phyloP scores from a whole-genome alignment of 2,797 vertebrate species.

The Naso thynnoides region DNA sequence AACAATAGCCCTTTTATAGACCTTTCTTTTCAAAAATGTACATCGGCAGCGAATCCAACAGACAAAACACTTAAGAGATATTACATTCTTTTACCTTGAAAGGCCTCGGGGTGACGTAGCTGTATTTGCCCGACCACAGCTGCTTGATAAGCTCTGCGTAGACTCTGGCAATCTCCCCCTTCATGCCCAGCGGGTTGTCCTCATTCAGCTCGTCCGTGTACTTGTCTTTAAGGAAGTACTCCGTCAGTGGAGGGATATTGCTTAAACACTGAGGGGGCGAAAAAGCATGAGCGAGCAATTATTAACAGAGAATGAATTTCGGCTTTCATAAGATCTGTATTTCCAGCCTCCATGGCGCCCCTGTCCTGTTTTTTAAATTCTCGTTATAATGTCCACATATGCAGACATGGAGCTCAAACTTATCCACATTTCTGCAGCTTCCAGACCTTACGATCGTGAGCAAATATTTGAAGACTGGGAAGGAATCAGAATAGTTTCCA shows the following conservation, averaged over 20 bases:
- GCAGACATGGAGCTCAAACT: neutral
- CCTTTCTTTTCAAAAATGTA: neutral
- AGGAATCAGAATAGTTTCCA: neutral
- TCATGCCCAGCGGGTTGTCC: conserved; percentile 99
- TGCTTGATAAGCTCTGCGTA: conserved; percentile 97
- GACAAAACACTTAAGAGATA: neutral
- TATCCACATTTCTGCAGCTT: neutral
- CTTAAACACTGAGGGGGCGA: conserved; percentile 91
- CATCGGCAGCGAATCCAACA: neutral
- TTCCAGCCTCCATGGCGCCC: neutral
- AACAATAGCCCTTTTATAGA: neutral
- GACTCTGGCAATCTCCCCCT: conserved; percentile 96
- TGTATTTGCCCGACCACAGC: conserved; percentile 97
- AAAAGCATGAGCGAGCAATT: conserved; percentile 15
- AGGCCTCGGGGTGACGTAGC: conserved; percentile 95
- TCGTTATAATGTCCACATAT: neutral
- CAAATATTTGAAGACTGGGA: neutral
- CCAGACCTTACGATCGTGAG: neutral
- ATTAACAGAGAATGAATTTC: conserved; percentile 5
- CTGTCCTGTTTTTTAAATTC: neutral
- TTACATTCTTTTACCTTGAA: conserved; percentile 89
- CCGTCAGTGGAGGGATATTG: conserved; percentile 96
- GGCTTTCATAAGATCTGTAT: neutral
- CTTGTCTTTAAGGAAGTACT: conserved; percentile 97
- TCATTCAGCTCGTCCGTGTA: conserved; percentile 96